These are phyloP conservation scores for Ernsta delagoae DNA, from an alignment of 2,888 invertebrate genomes.

Conservation along the genomic window DNA sequence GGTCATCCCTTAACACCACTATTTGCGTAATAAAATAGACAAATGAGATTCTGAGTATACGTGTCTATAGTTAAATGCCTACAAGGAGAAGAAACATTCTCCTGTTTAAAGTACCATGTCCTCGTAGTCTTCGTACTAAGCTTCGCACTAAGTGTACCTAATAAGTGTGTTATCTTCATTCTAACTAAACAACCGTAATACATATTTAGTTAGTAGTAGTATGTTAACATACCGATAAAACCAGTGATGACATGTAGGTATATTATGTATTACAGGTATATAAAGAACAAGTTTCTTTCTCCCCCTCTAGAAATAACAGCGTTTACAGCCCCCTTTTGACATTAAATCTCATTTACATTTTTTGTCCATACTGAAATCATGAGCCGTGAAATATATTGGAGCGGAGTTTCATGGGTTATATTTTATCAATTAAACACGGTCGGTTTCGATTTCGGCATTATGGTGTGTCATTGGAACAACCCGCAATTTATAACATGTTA, in stretches of 20 bases:
- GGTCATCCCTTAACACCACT: conserved; percentile 63
- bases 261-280: background rate
- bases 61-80: background rate
- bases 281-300: conserved; percentile 40
- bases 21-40: conserved; percentile 70
- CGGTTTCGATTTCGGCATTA: conserved; percentile 71
- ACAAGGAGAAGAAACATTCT: too few species aligned
- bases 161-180: too few species aligned
- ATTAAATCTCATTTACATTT: conserved; percentile 78
- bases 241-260: background rate
- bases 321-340: conserved; percentile 69
- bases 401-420: conserved; percentile 69
- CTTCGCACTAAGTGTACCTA: too few species aligned
- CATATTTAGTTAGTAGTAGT: too few species aligned
- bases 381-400: conserved; percentile 77
- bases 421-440: conserved; percentile 79
- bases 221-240: too few species aligned
- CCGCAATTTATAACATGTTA: conserved; percentile 63
- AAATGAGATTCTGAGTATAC: conserved; percentile 75
- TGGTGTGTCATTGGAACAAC: conserved; percentile 64
- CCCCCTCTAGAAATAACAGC: conserved; percentile 52
- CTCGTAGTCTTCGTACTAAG: too few species aligned
- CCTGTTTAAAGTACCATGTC: too few species aligned
- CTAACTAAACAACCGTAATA: too few species aligned
- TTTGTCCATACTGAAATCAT: conserved; percentile 69